phyloP scores from a whole-genome alignment of 1,140 invertebrate species.

The Drosophila teissieri region DNA sequence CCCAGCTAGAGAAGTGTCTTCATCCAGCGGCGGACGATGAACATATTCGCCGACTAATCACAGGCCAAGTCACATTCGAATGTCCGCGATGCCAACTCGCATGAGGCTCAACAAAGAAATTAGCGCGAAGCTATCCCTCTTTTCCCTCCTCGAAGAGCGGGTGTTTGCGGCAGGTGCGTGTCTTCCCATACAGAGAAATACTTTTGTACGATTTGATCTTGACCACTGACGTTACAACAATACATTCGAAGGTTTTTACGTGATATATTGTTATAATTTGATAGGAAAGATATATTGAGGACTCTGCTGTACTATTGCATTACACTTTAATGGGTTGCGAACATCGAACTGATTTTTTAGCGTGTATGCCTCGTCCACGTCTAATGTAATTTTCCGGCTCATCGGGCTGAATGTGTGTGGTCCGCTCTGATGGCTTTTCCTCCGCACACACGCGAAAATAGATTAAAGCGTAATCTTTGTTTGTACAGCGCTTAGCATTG shows the following conservation, averaged over 20 bases:
- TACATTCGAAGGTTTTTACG: too few relatives aligned
- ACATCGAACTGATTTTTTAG: background rate
- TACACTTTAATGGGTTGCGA: background rate
- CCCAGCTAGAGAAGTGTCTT: slow-evolving; percentile 51
- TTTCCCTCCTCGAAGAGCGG: slow-evolving; percentile 1
- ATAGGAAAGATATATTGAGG: too few relatives aligned
- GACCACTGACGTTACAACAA: too few relatives aligned
- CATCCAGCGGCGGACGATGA: slow-evolving; percentile 61
- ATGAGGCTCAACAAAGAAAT: slow-evolving; percentile 81
- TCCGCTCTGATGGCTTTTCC: slow-evolving; percentile 51
- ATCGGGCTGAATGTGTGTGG: slow-evolving; percentile 60
- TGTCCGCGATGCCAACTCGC: slow-evolving; percentile 73
- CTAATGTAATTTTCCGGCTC: slow-evolving; percentile 79
- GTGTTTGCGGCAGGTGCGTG: slow-evolving; percentile 51
- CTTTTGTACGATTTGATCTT: too few relatives aligned
- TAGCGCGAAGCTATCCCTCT: slow-evolving; percentile 47
- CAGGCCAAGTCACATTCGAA: slow-evolving; percentile 69
- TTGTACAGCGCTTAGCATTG: slow-evolving; percentile 72
- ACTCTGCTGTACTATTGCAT: too few relatives aligned
- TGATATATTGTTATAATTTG: too few relatives aligned
- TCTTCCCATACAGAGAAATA: background rate
- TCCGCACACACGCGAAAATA: slow-evolving; percentile 61
- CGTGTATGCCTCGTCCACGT: slow-evolving; percentile 25
- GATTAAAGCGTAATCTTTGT: slow-evolving; percentile 83
- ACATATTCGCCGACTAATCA: slow-evolving; percentile 80